Evolutionary conservation across 92 coral and sea anemone genomes (phyloP).

Genomic region (Palythoa caribaeorum): DNA sequence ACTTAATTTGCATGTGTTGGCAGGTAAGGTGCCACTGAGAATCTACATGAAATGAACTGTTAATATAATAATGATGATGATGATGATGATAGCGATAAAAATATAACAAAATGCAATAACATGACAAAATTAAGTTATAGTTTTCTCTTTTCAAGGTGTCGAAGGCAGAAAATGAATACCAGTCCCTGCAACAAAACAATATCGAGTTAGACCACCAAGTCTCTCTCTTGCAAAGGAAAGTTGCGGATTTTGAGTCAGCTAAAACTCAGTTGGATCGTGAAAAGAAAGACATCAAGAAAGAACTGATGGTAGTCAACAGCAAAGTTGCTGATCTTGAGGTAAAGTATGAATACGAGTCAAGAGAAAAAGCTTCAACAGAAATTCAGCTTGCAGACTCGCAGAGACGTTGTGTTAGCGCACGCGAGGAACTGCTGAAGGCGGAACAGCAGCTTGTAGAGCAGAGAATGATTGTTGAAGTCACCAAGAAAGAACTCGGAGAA

Average conservation of each 20-base stretch:
- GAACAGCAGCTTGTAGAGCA: slow-evolving; percentile 79
- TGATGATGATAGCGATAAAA: neutral
- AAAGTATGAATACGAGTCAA: slow-evolving; percentile 79
- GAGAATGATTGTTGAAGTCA: slow-evolving; percentile 67
- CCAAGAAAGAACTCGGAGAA: slow-evolving; percentile 75
- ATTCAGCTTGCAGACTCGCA: slow-evolving; percentile 74
- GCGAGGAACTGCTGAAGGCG: slow-evolving; percentile 73
- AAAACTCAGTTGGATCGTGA: slow-evolving; percentile 66
- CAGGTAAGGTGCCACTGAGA: too few relatives aligned
- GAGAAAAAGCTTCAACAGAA: slow-evolving; percentile 74
- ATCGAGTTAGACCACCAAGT: slow-evolving; percentile 73
- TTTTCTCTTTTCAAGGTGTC: slow-evolving; percentile 7
- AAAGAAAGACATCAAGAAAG: slow-evolving; percentile 68
- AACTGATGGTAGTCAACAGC: slow-evolving; percentile 64
- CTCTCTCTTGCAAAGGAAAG: slow-evolving; percentile 61
- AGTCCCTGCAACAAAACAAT: slow-evolving; percentile 72
- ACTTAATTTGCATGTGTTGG: too few relatives aligned
- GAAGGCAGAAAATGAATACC: slow-evolving; percentile 66
- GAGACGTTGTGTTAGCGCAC: slow-evolving; percentile 64
- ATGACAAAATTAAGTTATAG: neutral
- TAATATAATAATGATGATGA: too few relatives aligned
- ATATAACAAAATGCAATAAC: neutral
- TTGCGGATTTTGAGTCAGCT: slow-evolving; percentile 60
- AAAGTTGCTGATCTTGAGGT: slow-evolving; percentile 84
- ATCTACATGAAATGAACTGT: too few relatives aligned